Evolutionary conservation across 2,888 invertebrate genomes (phyloP).

Genomic region (Pollenia amentaria): DNA sequence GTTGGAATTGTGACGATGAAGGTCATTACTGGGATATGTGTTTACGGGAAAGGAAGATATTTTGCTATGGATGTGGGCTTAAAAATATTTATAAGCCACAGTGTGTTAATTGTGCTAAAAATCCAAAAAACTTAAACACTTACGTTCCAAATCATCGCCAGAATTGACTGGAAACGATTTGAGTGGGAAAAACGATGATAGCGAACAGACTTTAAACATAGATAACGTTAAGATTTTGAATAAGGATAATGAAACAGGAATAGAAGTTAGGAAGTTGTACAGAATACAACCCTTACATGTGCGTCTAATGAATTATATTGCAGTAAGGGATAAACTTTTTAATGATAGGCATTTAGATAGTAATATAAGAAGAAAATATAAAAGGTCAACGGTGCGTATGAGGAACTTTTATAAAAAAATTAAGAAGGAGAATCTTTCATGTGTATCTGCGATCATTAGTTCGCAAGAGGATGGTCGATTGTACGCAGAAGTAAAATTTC

Average conservation of each 20-base stretch:
- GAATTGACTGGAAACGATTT: not conserved
- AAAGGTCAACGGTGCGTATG: too few relatives aligned
- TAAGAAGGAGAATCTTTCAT: not conserved
- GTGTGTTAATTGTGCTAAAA: not conserved
- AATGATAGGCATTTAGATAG: slow-evolving; percentile 1
- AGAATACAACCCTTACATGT: slow-evolving; percentile 23
- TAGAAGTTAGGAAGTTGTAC: not conserved
- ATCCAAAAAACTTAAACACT: not conserved
- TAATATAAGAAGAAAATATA: slow-evolving; percentile 7
- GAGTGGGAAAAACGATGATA: not conserved
- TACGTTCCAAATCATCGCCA: not conserved
- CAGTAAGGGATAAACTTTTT: not conserved
- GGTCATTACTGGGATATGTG: slow-evolving; percentile 10
- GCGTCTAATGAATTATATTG: slow-evolving; percentile 10
- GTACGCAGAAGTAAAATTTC: slow-evolving; percentile 36
- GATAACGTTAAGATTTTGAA: not conserved
- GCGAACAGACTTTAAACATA: not conserved
- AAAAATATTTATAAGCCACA: slow-evolving; percentile 17
- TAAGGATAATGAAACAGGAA: not conserved
- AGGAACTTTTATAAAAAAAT: slow-evolving; percentile 26
- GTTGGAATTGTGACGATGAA: slow-evolving; percentile 13
- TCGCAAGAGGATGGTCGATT: slow-evolving; percentile 6
- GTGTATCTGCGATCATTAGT: not conserved
- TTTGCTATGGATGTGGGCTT: slow-evolving; percentile 20
- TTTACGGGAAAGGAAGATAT: not conserved